Evolutionary conservation across 2,797 vertebrate genomes (phyloP).

Genomic region (Enoplosus armatus): DNA sequence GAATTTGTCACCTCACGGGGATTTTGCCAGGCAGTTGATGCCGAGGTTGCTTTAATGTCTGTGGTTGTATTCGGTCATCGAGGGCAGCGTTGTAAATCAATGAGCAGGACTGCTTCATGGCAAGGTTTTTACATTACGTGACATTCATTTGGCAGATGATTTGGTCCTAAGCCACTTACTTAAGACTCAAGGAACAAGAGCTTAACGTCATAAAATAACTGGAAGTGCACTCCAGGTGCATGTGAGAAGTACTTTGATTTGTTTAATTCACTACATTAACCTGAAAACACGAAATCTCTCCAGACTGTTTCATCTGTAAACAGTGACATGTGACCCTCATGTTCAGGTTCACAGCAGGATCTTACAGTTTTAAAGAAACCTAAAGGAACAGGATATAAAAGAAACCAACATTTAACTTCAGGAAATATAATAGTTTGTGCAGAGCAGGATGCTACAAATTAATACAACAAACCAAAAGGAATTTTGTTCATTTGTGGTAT

Average conservation of each 20-base stretch:
- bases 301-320: background rate
- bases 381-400: background rate
- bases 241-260: background rate
- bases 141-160: background rate
- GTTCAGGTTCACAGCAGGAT: background rate
- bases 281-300: background rate
- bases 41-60: background rate
- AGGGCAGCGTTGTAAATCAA: background rate
- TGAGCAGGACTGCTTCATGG: background rate
- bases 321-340: too few species aligned
- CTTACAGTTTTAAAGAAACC: background rate
- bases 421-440: background rate
- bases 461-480: background rate
- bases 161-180: background rate
- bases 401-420: too few species aligned
- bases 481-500: background rate
- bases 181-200: background rate
- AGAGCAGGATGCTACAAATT: background rate
- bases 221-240: background rate
- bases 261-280: background rate
- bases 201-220: background rate
- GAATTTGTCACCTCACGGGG: background rate
- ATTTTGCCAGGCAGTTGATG: background rate
- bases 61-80: fast-evolving
- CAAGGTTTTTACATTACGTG: background rate